These are phyloP conservation scores for Elmis aenea DNA, from an alignment of 2,888 invertebrate genomes.

Conservation along the genomic window DNA sequence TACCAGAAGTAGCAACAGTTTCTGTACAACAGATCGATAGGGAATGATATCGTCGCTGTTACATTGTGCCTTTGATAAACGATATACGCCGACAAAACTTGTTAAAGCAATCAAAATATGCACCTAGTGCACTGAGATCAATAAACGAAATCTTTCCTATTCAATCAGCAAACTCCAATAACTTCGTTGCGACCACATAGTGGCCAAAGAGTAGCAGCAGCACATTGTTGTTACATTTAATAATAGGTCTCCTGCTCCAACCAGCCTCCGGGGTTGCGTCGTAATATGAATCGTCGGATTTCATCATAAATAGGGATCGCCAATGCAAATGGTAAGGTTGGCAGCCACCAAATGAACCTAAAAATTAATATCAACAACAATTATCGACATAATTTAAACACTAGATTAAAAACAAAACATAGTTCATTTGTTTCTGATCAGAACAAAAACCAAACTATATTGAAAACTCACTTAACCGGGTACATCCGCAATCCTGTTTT, in stretches of 20 bases:
- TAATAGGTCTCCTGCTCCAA: slow-evolving; percentile 99
- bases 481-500: slow-evolving; percentile 97
- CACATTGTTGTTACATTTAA: slow-evolving; percentile 51
- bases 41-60: slow-evolving; percentile 40
- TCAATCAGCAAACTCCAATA: slow-evolving; percentile 45
- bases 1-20: slow-evolving; percentile 45
- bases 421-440: too few species aligned
- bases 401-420: slow-evolving; percentile 3
- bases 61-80: slow-evolving; percentile 21
- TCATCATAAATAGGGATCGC: slow-evolving; percentile 99
- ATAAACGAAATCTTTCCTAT: slow-evolving; percentile 41
- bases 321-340: slow-evolving; percentile 95
- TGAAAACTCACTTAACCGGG: slow-evolving; percentile 80
- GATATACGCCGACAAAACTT: slow-evolving; percentile 26
- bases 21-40: slow-evolving; percentile 45
- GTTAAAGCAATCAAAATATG: slow-evolving; percentile 30
- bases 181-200: slow-evolving; percentile 24
- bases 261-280: slow-evolving; percentile 98
- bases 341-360: slow-evolving; percentile 99
- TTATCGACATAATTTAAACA: neutral
- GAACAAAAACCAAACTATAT: too few species aligned
- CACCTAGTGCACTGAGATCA: slow-evolving; percentile 27
- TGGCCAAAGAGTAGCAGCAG: slow-evolving; percentile 26
- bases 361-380: slow-evolving; percentile 26
- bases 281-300: slow-evolving; percentile 92